Evolutionary conservation across 1,140 invertebrate genomes (phyloP).

Genomic region (Pemphigus obesinymphae): DNA sequence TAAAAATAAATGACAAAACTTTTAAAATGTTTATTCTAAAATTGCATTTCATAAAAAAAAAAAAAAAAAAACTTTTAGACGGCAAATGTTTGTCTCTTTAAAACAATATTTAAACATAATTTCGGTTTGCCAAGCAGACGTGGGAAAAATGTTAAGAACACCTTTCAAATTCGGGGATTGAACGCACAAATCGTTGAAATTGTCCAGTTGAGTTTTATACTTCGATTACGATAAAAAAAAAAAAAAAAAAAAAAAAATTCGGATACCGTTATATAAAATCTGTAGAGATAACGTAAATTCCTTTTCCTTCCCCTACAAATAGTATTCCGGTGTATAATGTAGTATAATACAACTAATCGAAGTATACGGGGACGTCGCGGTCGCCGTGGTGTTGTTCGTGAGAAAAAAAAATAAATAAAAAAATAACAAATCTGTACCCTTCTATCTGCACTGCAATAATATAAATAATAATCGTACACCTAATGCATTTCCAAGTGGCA

Average conservation of each 20-base stretch:
- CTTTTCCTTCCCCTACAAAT: too few relatives aligned
- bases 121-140: not conserved
- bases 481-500: slow-evolving; percentile 18
- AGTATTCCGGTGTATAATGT: too few relatives aligned
- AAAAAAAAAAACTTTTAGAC: not conserved
- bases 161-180: not conserved
- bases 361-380: too few relatives aligned
- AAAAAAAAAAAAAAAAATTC: not conserved
- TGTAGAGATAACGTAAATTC: too few relatives aligned
- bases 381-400: too few relatives aligned
- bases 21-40: not conserved
- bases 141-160: not conserved
- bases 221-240: not conserved
- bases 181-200: not conserved
- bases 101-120: not conserved
- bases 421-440: too few relatives aligned
- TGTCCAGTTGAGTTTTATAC: not conserved
- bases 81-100: not conserved
- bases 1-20: slow-evolving; percentile 7
- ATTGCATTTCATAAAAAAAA: too few relatives aligned
- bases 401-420: too few relatives aligned
- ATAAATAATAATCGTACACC: not conserved
- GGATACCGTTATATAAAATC: too few relatives aligned
- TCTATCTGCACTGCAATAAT: not conserved
- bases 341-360: too few relatives aligned